These are phyloP conservation scores for Drosophila virilis DNA, from an alignment of 1,140 invertebrate species.

Conservation along the genomic window DNA sequence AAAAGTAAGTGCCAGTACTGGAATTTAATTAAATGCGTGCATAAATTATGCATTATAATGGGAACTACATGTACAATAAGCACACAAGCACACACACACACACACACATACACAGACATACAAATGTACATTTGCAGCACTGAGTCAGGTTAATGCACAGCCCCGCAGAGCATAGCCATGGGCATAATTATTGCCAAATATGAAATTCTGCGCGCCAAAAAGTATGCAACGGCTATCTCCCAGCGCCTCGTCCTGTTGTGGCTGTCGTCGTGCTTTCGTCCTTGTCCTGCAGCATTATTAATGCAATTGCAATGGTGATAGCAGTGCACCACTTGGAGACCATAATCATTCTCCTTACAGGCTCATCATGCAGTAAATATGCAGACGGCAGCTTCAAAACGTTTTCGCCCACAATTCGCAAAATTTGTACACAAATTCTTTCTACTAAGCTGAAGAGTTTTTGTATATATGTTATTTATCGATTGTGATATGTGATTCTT, in stretches of 20 bases:
- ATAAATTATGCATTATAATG: constrained; percentile 78
- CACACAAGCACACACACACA: constrained; percentile 23
- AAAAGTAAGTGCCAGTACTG: constrained; percentile 58
- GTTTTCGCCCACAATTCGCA: constrained; percentile 10
- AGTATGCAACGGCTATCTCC: constrained; percentile 50
- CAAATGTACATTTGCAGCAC: constrained; percentile 18
- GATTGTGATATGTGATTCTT: no score
- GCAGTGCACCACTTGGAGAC: constrained; percentile 24
- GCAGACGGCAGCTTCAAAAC: neutral
- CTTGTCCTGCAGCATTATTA: constrained; percentile 58
- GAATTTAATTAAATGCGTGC: constrained; percentile 77
- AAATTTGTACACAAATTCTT: neutral
- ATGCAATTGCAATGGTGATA: constrained; percentile 56
- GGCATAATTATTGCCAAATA: constrained; percentile 77
- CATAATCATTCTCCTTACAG: constrained; percentile 42
- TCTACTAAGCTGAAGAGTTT: no score
- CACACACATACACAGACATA: constrained; percentile 22
- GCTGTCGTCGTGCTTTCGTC: constrained; percentile 34
- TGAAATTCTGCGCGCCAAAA: constrained; percentile 67
- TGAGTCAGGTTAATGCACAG: constrained; percentile 25
- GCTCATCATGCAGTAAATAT: constrained; percentile 5
- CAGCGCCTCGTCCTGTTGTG: constrained; percentile 12
- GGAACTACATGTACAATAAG: constrained; percentile 18
- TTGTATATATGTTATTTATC: no score
- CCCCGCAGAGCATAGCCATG: constrained; percentile 18